These are phyloP conservation scores for Porphyrio hochstetteri DNA, from an alignment of 2,113 vertebrate genomes.

Conservation along the genomic window DNA sequence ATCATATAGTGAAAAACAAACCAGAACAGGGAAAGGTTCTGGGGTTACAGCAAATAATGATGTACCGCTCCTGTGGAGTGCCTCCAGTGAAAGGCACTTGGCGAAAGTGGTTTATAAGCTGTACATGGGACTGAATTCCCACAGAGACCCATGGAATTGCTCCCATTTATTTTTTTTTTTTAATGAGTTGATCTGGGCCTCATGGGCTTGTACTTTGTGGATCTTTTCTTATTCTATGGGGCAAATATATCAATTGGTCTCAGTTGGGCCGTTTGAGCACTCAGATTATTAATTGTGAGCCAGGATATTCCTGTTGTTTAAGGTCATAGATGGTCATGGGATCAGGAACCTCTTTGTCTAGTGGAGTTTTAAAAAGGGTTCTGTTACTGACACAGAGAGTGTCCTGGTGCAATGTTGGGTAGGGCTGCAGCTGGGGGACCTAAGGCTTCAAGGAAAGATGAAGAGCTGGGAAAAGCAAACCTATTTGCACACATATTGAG, in stretches of 20 bases:
- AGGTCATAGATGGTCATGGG: fast-evolving
- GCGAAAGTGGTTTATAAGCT: conserved; percentile 3
- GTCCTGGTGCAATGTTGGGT: fast-evolving
- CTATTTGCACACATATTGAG: neutral
- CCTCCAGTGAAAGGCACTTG: neutral
- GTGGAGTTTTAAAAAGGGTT: neutral
- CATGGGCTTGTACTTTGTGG: neutral
- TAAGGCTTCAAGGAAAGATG: neutral
- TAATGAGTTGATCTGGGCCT: conserved; percentile 8
- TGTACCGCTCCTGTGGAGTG: neutral
- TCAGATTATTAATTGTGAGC: neutral
- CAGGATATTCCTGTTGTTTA: neutral
- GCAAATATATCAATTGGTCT: neutral
- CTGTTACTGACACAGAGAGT: neutral
- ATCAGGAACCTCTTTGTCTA: neutral
- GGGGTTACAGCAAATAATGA: conserved; percentile 21
- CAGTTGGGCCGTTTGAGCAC: neutral
- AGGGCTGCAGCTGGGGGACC: neutral
- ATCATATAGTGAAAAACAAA: neutral
- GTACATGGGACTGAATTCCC: neutral
- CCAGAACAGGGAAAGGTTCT: neutral
- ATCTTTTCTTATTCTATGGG: neutral
- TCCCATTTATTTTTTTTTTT: conserved; percentile 25
- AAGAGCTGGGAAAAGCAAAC: neutral
- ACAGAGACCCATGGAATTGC: neutral